Evolutionary conservation across 2,888 invertebrate species (phyloP), one percentile per base, ranked within the genome.

Genomic region (Petrolisthes cinctipes): DNA sequence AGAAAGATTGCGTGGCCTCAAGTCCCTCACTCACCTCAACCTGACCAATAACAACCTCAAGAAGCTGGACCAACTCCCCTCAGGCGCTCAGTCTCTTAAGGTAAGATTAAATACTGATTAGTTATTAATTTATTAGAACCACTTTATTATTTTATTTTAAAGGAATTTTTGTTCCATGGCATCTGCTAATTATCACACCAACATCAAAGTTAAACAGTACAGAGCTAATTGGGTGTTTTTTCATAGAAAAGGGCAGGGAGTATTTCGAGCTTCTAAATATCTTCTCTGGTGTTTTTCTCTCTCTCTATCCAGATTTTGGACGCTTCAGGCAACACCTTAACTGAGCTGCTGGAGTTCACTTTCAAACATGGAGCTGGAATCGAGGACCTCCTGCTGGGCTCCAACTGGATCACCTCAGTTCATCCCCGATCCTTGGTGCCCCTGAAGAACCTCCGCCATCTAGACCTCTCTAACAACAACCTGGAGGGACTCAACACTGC

Each of bases 381-480:
- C 9, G 95, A 95, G 85, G 96, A 96, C 92, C 93, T 97, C 82
- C 97, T 97, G 92, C 94, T 96, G 92, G 96, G 97, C 92, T 94
- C 95, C 91, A 97, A 97, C 93, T 94, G 95, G 91, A 92, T 97
- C 23, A 95, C 95, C 91, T 95, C 95, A 91, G 95, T 97, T 91
- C 96, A 96, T 5, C 95, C 95, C 92, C 97, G 97, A 0, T 95
- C 96, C 0, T 92, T 97, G 11, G 94, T 96, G 91, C 97, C 97
- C 2, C 97, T 97, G 92, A 95, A 96, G 0, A 96, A 95, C 83
- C 92, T 97, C 91, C 97, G 97, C 93, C 94, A 96, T 91, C 93
- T 97, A 61, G 96, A 97, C 93, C 93, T 97, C 86, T 96, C 97
- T 92, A 95, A 95, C 92, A 97, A 97, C 78, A 56, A 86, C 68